Conservation (phyloP, 2,113 vertebrate species). For the Anser brachyrhynchus region DNA sequence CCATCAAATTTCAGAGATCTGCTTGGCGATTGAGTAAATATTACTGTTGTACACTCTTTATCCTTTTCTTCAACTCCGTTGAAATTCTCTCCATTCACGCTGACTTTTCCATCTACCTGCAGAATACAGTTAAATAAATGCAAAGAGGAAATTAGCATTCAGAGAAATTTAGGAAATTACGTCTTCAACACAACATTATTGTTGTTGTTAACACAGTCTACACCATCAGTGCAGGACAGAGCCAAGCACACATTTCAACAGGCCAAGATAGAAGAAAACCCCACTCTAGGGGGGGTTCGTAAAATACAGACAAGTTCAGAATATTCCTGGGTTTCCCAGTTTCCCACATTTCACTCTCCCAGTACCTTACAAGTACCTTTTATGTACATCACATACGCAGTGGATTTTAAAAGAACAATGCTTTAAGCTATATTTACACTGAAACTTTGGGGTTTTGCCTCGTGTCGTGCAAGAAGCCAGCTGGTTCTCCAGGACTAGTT, state of each 20-base stretch:
- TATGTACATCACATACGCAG: background rate
- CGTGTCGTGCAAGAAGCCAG: background rate
- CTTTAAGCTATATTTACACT: background rate
- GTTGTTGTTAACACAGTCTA: background rate
- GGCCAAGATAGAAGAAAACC: background rate
- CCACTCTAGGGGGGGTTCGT: background rate
- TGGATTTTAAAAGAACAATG: background rate
- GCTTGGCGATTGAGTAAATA: slow-evolving; percentile 61
- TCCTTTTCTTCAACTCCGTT: slow-evolving; percentile 71
- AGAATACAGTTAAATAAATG: slow-evolving; percentile 55
- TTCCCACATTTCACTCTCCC: background rate
- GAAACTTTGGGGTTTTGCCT: background rate
- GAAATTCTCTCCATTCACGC: slow-evolving; percentile 81
- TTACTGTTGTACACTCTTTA: slow-evolving; percentile 42
- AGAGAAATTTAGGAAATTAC: background rate
- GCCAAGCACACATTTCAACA: background rate
- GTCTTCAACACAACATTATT: background rate
- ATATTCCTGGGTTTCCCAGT: background rate
- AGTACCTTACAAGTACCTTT: background rate
- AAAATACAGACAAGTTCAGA: background rate
- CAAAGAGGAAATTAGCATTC: background rate
- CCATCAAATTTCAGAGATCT: slow-evolving; percentile 75
- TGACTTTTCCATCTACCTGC: slow-evolving; percentile 84
- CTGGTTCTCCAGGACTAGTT: background rate
- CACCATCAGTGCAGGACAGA: background rate